Base-by-base conservation (phyloP, 2,113 vertebrate genomes). In the Perca schrenkii region DNA sequence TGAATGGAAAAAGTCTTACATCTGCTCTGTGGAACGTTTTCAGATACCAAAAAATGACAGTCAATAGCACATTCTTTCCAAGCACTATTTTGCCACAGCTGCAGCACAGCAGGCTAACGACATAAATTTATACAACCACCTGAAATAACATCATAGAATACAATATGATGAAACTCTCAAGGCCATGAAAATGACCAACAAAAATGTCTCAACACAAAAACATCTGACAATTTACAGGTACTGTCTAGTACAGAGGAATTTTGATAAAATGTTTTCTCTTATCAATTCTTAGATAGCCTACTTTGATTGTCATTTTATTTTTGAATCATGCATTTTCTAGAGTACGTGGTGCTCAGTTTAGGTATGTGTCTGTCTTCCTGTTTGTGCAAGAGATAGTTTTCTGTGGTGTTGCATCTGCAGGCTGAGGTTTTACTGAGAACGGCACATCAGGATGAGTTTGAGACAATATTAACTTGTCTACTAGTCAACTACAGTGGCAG, bases 371-470 rank as follows among this genome's bases (percentile, higher is more conserved):
- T 74, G 57, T 61, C 89, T 94, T 94, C 93, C 93, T 94, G 90
- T 94, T 89, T 85, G 63, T 77, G 86, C 69, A 57, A 7, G 16
- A 64, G 34, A 47, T 1, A 2, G 22, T 72, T 62, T 69, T 58
- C 16, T 82, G 76, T 61, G 67, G 84, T 80, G 47, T 36, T 65
- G 68, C 70, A 80, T 88, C 79, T 2, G 71, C 66, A 62, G 34
- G 2, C 50, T 88, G 92, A 86, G 93, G 92, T 89, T 93, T 93
- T 90, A 79, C 79, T 40, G 3, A 86, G 83, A 90, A 86, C 36
- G 60, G 54, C 40, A 68, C 16, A 61, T 57, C 28, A 78, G 14
- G 8, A 43, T 56, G 6, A 74, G 1, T 64, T 53, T 25, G 34
- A 65, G 21, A 56, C 40, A 58, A 13, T 63, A 40, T 63, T 64